Percentiles rank a stretch among this genome's conserved stretches.
phyloP scores from a whole-genome alignment of 2,888 invertebrate species.

The Chrysolina americana region DNA sequence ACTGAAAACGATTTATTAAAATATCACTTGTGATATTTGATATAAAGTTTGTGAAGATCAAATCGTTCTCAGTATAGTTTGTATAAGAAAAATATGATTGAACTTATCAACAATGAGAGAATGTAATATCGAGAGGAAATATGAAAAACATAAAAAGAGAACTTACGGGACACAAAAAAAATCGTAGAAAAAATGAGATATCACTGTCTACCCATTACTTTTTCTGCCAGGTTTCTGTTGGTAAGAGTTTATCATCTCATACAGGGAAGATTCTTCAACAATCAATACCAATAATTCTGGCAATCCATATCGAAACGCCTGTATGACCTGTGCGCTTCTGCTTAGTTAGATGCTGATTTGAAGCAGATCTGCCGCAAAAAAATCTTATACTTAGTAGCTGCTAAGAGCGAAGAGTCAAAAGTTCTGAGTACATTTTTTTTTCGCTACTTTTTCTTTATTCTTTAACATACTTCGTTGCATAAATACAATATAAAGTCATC shows the following conservation, averaged over 20 bases:
- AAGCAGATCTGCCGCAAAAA: conserved; percentile 31
- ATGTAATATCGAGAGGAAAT: too few species aligned
- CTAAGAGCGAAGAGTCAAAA: conserved; percentile 56
- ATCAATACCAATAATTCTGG: background rate
- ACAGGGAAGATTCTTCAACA: background rate
- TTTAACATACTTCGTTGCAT: conserved; percentile 64
- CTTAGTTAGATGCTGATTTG: conserved; percentile 23
- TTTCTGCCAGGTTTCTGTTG: conserved; percentile 1
- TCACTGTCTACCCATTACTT: background rate
- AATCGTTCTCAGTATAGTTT: too few species aligned
- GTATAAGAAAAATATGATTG: too few species aligned
- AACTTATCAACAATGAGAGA: too few species aligned
- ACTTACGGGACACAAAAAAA: too few species aligned
- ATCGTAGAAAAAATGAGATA: too few species aligned
- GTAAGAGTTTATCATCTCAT: conserved; percentile 2
- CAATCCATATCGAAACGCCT: conserved; percentile 26
- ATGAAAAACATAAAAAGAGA: too few species aligned
- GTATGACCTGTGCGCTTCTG: conserved; percentile 32
- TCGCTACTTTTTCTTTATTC: conserved; percentile 49
- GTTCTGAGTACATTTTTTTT: conserved; percentile 54
- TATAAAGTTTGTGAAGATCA: too few species aligned
- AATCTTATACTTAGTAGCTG: conserved; percentile 50
- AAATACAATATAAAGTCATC: conserved; percentile 66
- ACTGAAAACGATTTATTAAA: too few species aligned
- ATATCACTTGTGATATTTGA: too few species aligned